Percentiles rank a stretch among this genome's conserved stretches.
Evolutionary conservation across 1,140 invertebrate species (phyloP).

Genomic region (Brachionus rotundiformis): DNA sequence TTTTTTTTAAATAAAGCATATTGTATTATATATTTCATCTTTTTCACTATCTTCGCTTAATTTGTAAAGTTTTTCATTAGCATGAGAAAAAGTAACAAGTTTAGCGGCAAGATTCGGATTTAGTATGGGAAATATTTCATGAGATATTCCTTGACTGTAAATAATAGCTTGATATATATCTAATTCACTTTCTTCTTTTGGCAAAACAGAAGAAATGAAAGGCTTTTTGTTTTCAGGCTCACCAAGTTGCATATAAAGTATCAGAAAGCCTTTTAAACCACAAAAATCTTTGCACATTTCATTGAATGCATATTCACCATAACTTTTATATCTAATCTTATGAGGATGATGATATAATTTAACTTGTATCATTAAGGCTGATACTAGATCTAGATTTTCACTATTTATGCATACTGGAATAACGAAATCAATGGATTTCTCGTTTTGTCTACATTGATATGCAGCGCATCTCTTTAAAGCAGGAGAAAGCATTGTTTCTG

Average conservation of each 20-base stretch:
- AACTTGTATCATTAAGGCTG: background rate
- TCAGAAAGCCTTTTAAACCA: background rate
- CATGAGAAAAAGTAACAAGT: background rate
- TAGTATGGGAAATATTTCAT: background rate
- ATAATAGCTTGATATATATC: background rate
- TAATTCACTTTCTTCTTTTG: background rate
- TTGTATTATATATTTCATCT: background rate
- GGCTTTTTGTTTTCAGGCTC: background rate
- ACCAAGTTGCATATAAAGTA: constrained; percentile 21
- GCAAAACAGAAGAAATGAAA: background rate
- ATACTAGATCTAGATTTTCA: background rate
- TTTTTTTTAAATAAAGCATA: background rate
- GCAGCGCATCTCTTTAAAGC: constrained; percentile 4
- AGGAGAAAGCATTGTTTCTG: background rate
- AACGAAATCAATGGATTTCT: background rate
- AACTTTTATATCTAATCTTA: background rate
- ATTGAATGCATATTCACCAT: background rate
- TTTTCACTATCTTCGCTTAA: background rate
- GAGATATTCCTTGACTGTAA: constrained; percentile 3
- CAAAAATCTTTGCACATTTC: background rate
- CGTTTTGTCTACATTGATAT: background rate
- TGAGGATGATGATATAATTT: background rate
- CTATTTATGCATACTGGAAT: background rate
- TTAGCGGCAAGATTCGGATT: background rate
- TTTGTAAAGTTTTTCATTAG: background rate